Conservation (phyloP, 1,140 invertebrate genomes). For the Triops cancriformis region DNA sequence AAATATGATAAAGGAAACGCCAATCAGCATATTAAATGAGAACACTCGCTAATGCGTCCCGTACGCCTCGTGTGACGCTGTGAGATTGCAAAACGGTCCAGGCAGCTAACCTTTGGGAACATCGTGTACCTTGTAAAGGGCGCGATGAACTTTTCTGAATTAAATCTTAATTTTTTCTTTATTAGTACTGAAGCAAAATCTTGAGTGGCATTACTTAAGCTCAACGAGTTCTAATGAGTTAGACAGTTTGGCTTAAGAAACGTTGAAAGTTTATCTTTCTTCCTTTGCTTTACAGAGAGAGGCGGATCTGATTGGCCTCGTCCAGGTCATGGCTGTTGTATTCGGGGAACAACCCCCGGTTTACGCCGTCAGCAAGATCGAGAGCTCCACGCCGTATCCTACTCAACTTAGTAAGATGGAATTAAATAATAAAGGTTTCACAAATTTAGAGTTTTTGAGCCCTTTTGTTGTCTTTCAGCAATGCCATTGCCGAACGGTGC, state of each 20-base stretch:
- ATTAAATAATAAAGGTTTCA: neutral
- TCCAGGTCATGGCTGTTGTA: slow-evolving; percentile 82
- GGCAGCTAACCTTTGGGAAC: no score
- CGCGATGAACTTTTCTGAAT: no score
- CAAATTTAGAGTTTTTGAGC: neutral
- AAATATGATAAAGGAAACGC: no score
- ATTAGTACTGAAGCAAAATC: no score
- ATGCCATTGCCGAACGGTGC: slow-evolving; percentile 24
- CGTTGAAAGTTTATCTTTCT: neutral
- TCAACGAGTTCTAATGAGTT: slow-evolving; percentile 20
- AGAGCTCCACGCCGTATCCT: slow-evolving; percentile 29
- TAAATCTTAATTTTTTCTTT: no score
- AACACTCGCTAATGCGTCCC: no score
- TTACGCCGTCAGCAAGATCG: slow-evolving; percentile 51
- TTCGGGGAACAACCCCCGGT: slow-evolving; percentile 95
- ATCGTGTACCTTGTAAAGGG: no score
- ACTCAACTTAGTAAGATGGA: neutral
- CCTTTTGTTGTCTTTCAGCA: neutral
- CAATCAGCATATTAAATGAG: no score
- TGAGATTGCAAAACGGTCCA: no score
- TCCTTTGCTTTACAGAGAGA: slow-evolving; percentile 33
- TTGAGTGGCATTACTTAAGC: no score
- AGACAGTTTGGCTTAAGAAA: neutral
- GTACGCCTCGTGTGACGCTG: no score
- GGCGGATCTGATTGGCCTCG: slow-evolving; percentile 74